phyloP scores from a whole-genome alignment of 2,113 vertebrate species.

The Gymnorhina tibicen region DNA sequence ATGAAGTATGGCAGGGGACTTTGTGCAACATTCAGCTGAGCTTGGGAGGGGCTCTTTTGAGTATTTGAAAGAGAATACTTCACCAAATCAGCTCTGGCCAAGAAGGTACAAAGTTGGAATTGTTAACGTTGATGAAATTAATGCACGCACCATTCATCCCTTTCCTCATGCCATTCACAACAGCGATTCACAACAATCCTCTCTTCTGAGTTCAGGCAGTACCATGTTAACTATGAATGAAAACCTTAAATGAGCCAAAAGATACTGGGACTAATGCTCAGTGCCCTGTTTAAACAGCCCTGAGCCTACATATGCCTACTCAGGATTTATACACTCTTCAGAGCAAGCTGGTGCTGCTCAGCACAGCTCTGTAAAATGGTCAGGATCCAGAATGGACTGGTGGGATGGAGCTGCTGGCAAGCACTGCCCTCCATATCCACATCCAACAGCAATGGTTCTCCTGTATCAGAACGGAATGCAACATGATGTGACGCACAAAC shows the following conservation, averaged over 20 bases:
- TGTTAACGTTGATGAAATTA: neutral
- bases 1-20: neutral
- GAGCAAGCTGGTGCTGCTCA: neutral
- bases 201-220: neutral
- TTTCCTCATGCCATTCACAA: neutral
- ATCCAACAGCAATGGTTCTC: accelerated
- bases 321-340: neutral
- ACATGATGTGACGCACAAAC: accelerated
- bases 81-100: neutral
- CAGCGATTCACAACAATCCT: neutral
- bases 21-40: neutral
- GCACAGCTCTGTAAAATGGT: neutral
- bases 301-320: neutral
- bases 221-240: neutral
- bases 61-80: neutral
- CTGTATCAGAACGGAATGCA: neutral
- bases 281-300: neutral
- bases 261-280: neutral
- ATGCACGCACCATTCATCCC: neutral
- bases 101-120: neutral
- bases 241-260: neutral
- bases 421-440: neutral
- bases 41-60: accelerated
- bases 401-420: neutral
- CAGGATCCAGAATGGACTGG: neutral